These are phyloP conservation scores for Pseudomugil gertrudae DNA, from an alignment of 2,797 vertebrate genomes.

Conservation along the genomic window DNA sequence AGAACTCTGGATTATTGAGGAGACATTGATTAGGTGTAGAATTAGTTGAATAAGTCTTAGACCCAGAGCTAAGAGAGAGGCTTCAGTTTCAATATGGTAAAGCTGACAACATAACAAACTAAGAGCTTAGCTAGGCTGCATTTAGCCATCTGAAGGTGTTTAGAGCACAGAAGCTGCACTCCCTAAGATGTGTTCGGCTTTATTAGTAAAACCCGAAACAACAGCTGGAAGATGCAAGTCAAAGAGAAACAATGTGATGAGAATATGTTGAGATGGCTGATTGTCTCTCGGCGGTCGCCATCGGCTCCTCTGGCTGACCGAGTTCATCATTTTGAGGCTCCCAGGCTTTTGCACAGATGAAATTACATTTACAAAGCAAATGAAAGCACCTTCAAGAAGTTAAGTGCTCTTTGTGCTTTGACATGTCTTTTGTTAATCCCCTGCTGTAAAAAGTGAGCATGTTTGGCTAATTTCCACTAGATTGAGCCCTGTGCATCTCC, in stretches of 20 bases:
- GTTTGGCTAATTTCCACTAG: conserved; percentile 64
- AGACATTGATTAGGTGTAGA: neutral
- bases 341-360: conserved; percentile 50
- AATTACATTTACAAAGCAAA: conserved; percentile 74
- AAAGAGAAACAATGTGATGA: conserved; percentile 3
- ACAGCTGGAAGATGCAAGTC: conserved; percentile 6
- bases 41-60: neutral
- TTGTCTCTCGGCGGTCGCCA: conserved; percentile 17
- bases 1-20: neutral
- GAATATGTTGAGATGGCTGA: neutral
- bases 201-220: too few relatives aligned
- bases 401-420: conserved; percentile 63
- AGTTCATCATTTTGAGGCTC: conserved; percentile 61
- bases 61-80: neutral
- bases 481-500: conserved; percentile 51
- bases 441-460: conserved; percentile 61
- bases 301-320: conserved; percentile 27
- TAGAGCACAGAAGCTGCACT: too few relatives aligned
- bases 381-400: conserved; percentile 59
- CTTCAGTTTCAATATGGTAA: neutral
- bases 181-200: too few relatives aligned
- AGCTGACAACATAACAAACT: neutral
- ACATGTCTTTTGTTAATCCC: conserved; percentile 61
- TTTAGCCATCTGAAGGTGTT: too few relatives aligned
- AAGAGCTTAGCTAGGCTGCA: neutral